Conservation (phyloP, 2,113 vertebrate genomes). For the Cynopterus brachyotis region DNA sequence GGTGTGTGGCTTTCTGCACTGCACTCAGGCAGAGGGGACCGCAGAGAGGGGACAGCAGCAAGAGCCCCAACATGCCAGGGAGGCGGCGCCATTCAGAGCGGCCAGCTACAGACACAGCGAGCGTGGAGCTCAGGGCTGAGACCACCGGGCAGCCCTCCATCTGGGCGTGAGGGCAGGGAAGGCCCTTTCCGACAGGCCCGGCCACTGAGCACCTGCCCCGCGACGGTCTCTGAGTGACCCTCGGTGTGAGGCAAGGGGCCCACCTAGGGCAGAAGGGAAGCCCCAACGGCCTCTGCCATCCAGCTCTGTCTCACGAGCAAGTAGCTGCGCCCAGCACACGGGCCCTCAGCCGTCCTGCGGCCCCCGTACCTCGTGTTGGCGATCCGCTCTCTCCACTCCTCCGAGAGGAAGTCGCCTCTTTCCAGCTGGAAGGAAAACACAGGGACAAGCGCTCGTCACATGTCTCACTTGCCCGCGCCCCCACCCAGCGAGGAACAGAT, state of each 20-base stretch:
- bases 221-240: not conserved
- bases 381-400: conserved; percentile 98
- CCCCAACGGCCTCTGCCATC: not conserved
- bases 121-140: not conserved
- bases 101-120: not conserved
- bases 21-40: no score
- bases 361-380: conserved; percentile 95
- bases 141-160: not conserved
- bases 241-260: not conserved
- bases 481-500: not conserved
- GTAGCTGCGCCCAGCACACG: no score
- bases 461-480: not conserved
- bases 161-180: not conserved
- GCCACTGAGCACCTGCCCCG: not conserved
- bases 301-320: no score
- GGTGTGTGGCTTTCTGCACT: not conserved
- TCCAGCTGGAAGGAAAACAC: conserved; percentile 90
- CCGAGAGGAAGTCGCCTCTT: conserved; percentile 98
- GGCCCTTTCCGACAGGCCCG: not conserved
- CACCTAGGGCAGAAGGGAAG: not conserved
- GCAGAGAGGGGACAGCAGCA: no score
- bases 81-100: no score
- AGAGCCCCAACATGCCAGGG: no score
- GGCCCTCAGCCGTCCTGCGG: not conserved
- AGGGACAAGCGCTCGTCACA: not conserved